Evolutionary conservation across 1,140 invertebrate species (phyloP).

Genomic region (Sitobion miscanthi): DNA sequence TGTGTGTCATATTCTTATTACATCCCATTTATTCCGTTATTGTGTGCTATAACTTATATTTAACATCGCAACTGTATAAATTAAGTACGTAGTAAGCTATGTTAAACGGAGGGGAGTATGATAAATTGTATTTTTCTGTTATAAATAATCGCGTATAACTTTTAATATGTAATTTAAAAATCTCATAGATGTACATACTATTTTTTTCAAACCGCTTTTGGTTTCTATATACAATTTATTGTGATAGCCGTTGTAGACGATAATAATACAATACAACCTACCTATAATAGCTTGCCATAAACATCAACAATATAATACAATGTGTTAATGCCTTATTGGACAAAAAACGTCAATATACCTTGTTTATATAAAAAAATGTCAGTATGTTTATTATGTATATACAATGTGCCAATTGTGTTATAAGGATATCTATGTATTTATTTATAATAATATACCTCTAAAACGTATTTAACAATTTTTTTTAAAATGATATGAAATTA

Average conservation of each 20-base stretch:
- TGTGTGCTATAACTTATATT: background rate
- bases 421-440: background rate
- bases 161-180: background rate
- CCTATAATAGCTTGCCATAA: background rate
- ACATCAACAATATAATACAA: background rate
- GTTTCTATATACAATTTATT: background rate
- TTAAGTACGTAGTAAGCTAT: background rate
- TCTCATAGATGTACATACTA: background rate
- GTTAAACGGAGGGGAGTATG: background rate
- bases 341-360: background rate
- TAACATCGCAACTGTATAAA: background rate
- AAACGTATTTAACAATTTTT: background rate
- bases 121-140: conserved; percentile 18
- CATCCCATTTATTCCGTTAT: background rate
- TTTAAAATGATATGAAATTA: background rate
- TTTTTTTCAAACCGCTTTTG: background rate
- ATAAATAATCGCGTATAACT: background rate
- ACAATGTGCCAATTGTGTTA: background rate
- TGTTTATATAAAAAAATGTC: background rate
- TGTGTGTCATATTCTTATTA: background rate
- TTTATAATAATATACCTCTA: background rate
- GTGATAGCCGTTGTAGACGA: background rate
- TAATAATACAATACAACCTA: background rate
- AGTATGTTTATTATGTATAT: background rate
- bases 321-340: background rate